Base-by-base conservation (phyloP, 2,113 vertebrate species). In the Platichthys stellatus region DNA sequence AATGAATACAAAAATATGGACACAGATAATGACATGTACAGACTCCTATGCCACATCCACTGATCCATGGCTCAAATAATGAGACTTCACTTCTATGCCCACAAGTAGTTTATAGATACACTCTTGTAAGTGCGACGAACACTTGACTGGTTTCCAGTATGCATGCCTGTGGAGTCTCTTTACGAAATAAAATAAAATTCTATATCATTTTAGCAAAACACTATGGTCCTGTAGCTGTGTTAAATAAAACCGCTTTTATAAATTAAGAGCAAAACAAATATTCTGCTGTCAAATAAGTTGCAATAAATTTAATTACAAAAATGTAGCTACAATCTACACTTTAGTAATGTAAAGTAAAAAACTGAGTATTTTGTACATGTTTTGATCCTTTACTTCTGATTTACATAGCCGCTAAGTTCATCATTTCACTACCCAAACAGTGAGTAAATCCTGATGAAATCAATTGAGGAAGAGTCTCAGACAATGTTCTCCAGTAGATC, bases 1-100 rank as follows among this genome's bases (percentile, higher is more conserved):
- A 78, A 78, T 61, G 31, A 69, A 45, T 58, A 45, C 58, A 65
- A 17, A 78, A 56, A 74, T 74, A 54, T 14, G 69, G 58, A 66
- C n/a, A 35, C 23, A 49, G 6, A 60, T 64, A 56, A 81, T 81
- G 47, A 14, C 45, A 83, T n/a, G 45, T 13, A 28, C 0, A 57
- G 9, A 82, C 68, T 59, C 13, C 1, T 23, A 3, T 69, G 28
- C 20, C 21, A 56, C 47, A 63, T 21, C 31, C 47, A 72, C 9
- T 26, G 43, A 74, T 45, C 24, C 31, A 21, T 72, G 38, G 45
- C 45, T 63, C 12, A 28, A 72, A 73, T 73, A 57, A 76, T 62
- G 47, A 14, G 12, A 5, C n/a, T 70, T 26, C 24, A 47, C 23
- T 23, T 54, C 43, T 2, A 14, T 57, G 8, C 31, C 47, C 49